Evolutionary conservation across 37 sponge, comb jelly and placozoan species (phyloP), one percentile per base, ranked within the genome.

Genomic region (Beroe ovata): DNA sequence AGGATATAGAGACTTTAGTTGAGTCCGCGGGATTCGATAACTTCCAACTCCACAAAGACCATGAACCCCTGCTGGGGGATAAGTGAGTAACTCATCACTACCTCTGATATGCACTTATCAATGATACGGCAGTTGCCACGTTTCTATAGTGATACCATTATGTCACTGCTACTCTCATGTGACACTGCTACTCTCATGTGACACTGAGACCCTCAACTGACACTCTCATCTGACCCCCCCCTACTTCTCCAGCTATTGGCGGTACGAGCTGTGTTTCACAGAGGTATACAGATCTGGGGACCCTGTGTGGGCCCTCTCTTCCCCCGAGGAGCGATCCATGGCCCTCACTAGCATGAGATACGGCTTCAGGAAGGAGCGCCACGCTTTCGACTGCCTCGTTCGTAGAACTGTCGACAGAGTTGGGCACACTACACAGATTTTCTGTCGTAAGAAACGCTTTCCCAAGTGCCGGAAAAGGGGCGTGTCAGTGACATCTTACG

Each of bases 221-320:
- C n/a, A n/a, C n/a, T n/a, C n/a, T n/a, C n/a, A n/a, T n/a, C n/a
- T n/a, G n/a, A n/a, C n/a, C n/a, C n/a, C n/a, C n/a, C n/a, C n/a
- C n/a, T n/a, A n/a, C n/a, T 11, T 25, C 84, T 3, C 18, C 84
- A 77, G 84, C 22, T 77, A 77, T 54, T 77, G 84, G 84, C n/a
- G 54, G 41, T 77, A 77, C 28, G 84, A 77, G 84, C 54, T 39
- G 54, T 77, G 84, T 77, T 77, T 77, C 84, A 42, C 84, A 4
- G 84, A 77, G 18, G 38, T 0, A 1, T 77, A 77, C 84, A 30
- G 84, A 26, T 37, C 84, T 0, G 84, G 54, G 22, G 54, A 42
- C 84, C 28, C 54, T 25, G 33, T 42, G 11, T 77, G 84, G 84
- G 26, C 84, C 28, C 84, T 77, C 0, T 42, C 38, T 14, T 20